phyloP scores from a whole-genome alignment of 2,113 vertebrate genomes.

The Phodopus roborovskii region DNA sequence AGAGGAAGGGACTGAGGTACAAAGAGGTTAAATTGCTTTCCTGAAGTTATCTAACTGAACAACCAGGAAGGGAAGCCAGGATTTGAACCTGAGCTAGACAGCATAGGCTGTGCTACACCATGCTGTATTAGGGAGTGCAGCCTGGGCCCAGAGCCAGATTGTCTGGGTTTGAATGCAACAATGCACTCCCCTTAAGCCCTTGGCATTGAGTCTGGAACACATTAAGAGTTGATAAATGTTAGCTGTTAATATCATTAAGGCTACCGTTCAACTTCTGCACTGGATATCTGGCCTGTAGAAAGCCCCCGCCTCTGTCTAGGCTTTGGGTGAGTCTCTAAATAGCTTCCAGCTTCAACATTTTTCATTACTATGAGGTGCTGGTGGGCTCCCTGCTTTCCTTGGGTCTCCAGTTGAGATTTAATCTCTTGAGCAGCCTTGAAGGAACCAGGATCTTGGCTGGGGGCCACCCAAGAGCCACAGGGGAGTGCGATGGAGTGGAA shows the following conservation, averaged over 20 bases:
- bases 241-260: slow-evolving; percentile 79
- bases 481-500: too few relatives aligned
- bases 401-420: slow-evolving; percentile 33
- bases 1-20: background rate
- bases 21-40: slow-evolving; percentile 9
- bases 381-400: slow-evolving; percentile 29
- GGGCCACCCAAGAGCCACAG: slow-evolving; percentile 9
- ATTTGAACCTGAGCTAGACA: slow-evolving; percentile 51
- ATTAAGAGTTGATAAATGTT: slow-evolving; percentile 78
- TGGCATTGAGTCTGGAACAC: slow-evolving; percentile 78
- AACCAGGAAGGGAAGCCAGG: background rate
- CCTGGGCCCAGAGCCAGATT: slow-evolving; percentile 74
- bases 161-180: slow-evolving; percentile 75
- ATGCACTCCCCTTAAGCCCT: slow-evolving; percentile 62
- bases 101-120: background rate
- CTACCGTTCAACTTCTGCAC: slow-evolving; percentile 60
- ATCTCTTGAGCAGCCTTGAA: slow-evolving; percentile 56
- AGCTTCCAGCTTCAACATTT: slow-evolving; percentile 56
- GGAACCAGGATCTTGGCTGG: slow-evolving; percentile 6
- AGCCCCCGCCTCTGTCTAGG: slow-evolving; percentile 58
- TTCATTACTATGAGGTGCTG: background rate
- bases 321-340: slow-evolving; percentile 52
- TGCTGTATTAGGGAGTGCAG: slow-evolving; percentile 20
- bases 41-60: background rate
- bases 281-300: slow-evolving; percentile 53